phyloP scores from a whole-genome alignment of 2,888 invertebrate genomes.

The Blera fallax region DNA sequence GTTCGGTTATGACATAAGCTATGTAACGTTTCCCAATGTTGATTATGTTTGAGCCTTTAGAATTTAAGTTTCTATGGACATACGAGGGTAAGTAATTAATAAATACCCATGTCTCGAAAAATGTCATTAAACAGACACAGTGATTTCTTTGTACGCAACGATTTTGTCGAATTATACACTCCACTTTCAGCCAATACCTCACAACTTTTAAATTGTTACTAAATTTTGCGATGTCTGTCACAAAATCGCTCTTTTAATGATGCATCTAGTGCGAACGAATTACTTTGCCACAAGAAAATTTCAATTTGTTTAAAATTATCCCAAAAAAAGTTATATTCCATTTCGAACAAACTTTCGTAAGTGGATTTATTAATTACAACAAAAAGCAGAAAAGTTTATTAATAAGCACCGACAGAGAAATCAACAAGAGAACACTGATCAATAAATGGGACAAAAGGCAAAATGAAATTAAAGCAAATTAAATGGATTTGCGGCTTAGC shows the following conservation, averaged over 20 bases:
- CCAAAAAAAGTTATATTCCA: not conserved
- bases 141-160: no score
- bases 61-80: no score
- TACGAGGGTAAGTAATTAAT: no score
- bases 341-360: slow-evolving; percentile 20
- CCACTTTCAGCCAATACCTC: no score
- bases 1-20: no score
- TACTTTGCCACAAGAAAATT: not conserved
- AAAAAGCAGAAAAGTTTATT: slow-evolving; percentile 35
- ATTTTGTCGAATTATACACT: no score
- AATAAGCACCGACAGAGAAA: slow-evolving; percentile 6
- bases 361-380: slow-evolving; percentile 49
- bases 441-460: slow-evolving; percentile 35
- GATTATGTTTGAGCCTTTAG: no score
- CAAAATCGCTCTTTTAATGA: not conserved
- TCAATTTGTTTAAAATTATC: not conserved
- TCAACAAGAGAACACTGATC: slow-evolving; percentile 5
- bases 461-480: slow-evolving; percentile 49
- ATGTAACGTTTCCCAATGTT: no score
- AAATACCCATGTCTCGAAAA: no score
- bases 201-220: no score
- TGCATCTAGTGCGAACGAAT: not conserved
- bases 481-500: slow-evolving; percentile 47
- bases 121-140: no score
- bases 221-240: no score